phyloP scores from a whole-genome alignment of 2,888 invertebrate species.

The Cerastis leucographa region DNA sequence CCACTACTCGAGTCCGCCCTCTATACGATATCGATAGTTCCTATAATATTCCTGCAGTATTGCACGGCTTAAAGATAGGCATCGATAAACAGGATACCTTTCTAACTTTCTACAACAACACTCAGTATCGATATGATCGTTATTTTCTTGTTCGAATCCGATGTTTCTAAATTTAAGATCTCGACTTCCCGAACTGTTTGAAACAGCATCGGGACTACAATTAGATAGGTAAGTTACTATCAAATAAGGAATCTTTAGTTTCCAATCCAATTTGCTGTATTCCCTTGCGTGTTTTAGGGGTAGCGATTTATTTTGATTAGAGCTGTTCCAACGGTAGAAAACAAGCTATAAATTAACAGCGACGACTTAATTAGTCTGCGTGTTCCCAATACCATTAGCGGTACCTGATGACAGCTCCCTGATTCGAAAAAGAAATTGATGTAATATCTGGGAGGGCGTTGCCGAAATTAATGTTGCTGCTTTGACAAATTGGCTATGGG shows the following conservation, averaged over 20 bases:
- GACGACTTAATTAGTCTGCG: conserved; percentile 88
- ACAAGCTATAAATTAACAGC: conserved; percentile 88
- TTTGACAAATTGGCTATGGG: conserved; percentile 70
- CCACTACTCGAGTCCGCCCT: conserved; percentile 59
- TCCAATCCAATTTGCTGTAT: conserved; percentile 86
- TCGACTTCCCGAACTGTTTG: conserved; percentile 42
- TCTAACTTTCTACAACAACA: conserved; percentile 64
- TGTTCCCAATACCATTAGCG: conserved; percentile 89
- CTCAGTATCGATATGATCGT: conserved; percentile 62
- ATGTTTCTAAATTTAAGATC: conserved; percentile 64
- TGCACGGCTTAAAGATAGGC: conserved; percentile 69
- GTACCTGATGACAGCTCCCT: conserved; percentile 83
- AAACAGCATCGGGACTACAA: conserved; percentile 58
- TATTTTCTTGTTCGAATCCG: conserved; percentile 58
- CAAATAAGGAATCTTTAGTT: conserved; percentile 79
- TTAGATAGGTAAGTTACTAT: conserved; percentile 71
- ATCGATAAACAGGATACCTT: conserved; percentile 72
- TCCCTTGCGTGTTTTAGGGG: conserved; percentile 86
- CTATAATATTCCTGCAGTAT: conserved; percentile 67
- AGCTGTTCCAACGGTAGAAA: conserved; percentile 83
- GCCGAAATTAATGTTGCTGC: conserved; percentile 76
- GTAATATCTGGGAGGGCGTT: conserved; percentile 81
- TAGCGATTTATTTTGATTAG: conserved; percentile 89
- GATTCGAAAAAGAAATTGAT: conserved; percentile 83
- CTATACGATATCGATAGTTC: conserved; percentile 59